phyloP scores from a whole-genome alignment of 2,888 invertebrate genomes.

The Apamea anceps region DNA sequence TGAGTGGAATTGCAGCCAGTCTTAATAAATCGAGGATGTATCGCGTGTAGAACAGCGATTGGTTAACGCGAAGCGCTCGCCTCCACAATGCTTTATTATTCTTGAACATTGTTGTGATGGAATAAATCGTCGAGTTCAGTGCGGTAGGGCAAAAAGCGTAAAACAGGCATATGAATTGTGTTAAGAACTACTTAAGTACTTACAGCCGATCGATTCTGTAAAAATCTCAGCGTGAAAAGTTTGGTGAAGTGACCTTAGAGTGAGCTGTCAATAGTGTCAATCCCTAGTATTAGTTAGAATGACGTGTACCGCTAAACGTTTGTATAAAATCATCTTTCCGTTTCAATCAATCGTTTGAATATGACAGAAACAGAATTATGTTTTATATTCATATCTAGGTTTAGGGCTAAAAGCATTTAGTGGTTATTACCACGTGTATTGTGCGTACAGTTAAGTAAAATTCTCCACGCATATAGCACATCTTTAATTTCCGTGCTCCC shows the following conservation, averaged over 20 bases:
- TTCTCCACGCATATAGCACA: background rate
- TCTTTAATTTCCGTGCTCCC: background rate
- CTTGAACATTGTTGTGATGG: background rate
- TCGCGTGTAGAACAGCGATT: background rate
- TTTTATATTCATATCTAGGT: background rate
- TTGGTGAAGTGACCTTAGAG: too few relatives aligned
- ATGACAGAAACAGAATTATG: background rate
- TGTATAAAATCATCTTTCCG: too few relatives aligned
- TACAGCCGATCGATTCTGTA: too few relatives aligned
- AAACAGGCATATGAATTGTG: background rate
- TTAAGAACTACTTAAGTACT: background rate
- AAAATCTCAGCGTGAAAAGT: too few relatives aligned
- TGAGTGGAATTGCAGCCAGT: background rate
- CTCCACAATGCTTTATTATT: constrained; percentile 1
- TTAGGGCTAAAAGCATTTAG: background rate
- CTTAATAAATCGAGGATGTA: background rate
- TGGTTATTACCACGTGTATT: background rate
- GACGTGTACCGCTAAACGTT: background rate
- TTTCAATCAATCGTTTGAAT: background rate
- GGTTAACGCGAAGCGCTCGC: background rate
- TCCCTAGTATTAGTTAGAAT: too few relatives aligned
- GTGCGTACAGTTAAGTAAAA: background rate
- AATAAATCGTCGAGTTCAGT: constrained; percentile 7
- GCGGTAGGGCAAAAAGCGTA: background rate
- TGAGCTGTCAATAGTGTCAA: too few relatives aligned